Base-by-base conservation (phyloP, 2,797 vertebrate species). In the Pelochelys cantorii region DNA sequence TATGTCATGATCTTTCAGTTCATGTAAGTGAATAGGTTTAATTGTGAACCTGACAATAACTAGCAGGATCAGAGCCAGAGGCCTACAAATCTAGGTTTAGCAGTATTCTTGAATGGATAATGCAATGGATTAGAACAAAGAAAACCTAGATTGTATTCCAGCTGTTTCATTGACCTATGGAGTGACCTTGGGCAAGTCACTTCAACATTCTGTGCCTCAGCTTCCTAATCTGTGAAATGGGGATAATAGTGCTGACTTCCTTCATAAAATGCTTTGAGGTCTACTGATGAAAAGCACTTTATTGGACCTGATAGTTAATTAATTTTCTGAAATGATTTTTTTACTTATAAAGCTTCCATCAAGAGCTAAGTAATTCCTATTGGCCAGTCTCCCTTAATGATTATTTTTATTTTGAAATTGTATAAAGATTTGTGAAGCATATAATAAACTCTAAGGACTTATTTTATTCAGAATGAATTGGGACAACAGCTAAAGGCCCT, bases 271-370 rank as follows among this genome's bases (percentile, higher is more conserved):
- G 5, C 10, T 71, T 71, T 71, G 18, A 34, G n/a, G 34, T 20
- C n/a, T 71, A 71, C 65, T 37, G 18, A 37, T 37, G 65, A 18
- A 71, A 71, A 34, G 65, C 20, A 37, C n/a, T 71, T 5, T 22
- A 34, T 71, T 34, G 8, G 65, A 68, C 8, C 15, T n/a, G 15
- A 62, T 13, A 48, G 42, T 48, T 48, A 85, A 34, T 29, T 2
- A 20, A 37, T 71, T 71, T 78, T 81, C 4, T 25, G 56, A 84
- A 91, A 0, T 56, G 27, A 7, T 5, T 27, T 85, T 79, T 75
- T 22, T 2, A 48, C 4, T 2, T 11, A 14, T 52, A 48, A 60
- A 3, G 0, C 20, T 1, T 31, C 5, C 11, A n/a, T 75, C 1
- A 0, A 1, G 84, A 79, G 78, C 65, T 27, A 3, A 65, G n/a